A percentile compares a stretch with the other conserved stretches of the same genome.
Conservation (phyloP, 2,113 vertebrate species). For the Embiotoca jacksoni region DNA sequence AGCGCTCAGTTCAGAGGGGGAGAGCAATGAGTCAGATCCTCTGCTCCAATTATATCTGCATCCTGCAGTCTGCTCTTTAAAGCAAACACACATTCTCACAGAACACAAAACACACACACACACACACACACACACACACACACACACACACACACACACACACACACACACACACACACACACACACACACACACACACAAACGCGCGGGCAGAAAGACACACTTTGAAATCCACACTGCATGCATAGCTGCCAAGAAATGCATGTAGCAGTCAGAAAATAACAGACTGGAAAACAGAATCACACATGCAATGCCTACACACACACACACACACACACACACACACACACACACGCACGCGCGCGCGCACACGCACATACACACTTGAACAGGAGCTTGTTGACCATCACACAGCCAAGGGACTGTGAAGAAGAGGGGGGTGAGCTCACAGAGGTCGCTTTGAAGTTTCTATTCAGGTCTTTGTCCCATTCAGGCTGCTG, state of each 20-base stretch:
- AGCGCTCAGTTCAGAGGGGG: conserved; percentile 60
- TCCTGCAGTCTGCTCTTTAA: conserved; percentile 73
- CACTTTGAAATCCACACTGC: conserved; percentile 71
- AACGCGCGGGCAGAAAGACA: conserved; percentile 41
- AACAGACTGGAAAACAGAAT: conserved; percentile 65
- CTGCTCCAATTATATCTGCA: conserved; percentile 80
- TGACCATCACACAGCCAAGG: conserved; percentile 72
- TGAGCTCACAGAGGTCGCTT: conserved; percentile 80
- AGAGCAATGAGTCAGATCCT: conserved; percentile 78
- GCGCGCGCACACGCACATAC: conserved; percentile 53
- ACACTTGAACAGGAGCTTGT: conserved; percentile 73
- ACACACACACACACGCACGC: conserved; percentile 37
- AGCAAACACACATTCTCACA: conserved; percentile 47
- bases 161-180: too few species aligned
- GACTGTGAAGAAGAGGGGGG: conserved; percentile 53
- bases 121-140: too few species aligned
- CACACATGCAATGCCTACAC: conserved; percentile 18
- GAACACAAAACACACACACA: conserved; percentile 16
- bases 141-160: too few species aligned
- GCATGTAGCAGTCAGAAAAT: conserved; percentile 69
- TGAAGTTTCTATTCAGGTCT: conserved; percentile 86
- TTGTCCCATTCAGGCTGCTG: conserved; percentile 83
- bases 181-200: too few species aligned
- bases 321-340: conserved; percentile 29
- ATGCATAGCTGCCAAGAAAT: conserved; percentile 63